Evolutionary conservation across 2,113 vertebrate species (phyloP), one percentile per base, ranked within the genome.

Genomic region (Helogale parvula): DNA sequence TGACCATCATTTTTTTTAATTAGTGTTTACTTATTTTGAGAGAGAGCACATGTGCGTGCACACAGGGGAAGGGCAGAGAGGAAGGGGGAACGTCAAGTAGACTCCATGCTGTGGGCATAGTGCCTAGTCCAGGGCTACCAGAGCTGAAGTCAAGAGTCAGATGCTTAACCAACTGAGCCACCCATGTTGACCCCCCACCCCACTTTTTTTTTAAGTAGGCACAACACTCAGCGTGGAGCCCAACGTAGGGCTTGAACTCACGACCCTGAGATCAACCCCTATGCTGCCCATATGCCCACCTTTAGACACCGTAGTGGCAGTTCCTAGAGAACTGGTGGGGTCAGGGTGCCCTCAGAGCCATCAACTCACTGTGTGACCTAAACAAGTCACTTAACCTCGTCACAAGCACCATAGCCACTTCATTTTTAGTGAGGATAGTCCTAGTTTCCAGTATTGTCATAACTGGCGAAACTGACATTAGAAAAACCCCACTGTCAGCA

Each of bases 401-500:
- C 74, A 54, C 50, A 88, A 95, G 29, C 41, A 81, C 72, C 60
- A 81, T 27, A 6, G 3, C 71, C 72, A 72, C 16, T 23, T 72
- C n/a, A 88, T 27, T 50, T 47, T 82, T 91, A 60, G 66, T 85
- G 76, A 80, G 9, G 14, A 41, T 47, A 85, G 29, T 54, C 96
- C 68, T 47, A 50, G 72, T 77, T 69, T 60, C 65, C 19, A 72
- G 0, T 72, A 88, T 60, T 72, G 52, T 66, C 77, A 95, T 11
- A 81, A 33, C 69, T 81, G 71, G 52, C 89, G 71, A 90, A 93
- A 68, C 2, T 47, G 12, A 35, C 74, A 65, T 85, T 72, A 71
- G 47, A 94, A 77, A 85, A 96, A 76, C 35, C 12, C 19, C 47
- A 16, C 85, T 93, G 77, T 95, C 47, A 33, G 15, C 87, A 80